Evolutionary conservation across 2,113 vertebrate species (phyloP).

Genomic region (Tachysurus vachellii): DNA sequence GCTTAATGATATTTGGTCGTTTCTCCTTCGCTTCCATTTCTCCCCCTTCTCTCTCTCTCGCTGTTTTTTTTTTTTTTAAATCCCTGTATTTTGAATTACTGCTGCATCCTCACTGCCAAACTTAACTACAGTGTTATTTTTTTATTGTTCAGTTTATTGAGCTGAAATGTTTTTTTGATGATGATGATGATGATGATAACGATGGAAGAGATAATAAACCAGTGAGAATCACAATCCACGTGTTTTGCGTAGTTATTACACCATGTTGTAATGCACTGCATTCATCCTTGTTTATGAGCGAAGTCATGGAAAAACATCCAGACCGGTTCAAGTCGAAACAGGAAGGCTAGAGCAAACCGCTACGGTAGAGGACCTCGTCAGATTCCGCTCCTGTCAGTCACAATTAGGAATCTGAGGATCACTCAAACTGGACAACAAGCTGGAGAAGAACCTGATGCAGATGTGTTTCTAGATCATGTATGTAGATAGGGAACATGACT

Average conservation of each 20-base stretch:
- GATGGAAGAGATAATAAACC: slow-evolving; percentile 59
- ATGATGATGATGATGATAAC: slow-evolving; percentile 63
- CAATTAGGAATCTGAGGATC: background rate
- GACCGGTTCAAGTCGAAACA: background rate
- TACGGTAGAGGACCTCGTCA: too few relatives aligned
- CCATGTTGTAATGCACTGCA: background rate
- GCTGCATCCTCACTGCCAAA: slow-evolving; percentile 52
- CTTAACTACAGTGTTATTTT: slow-evolving; percentile 68
- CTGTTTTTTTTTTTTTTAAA: slow-evolving; percentile 5
- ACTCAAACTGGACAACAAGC: too few relatives aligned
- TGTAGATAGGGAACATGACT: background rate
- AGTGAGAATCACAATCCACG: background rate
- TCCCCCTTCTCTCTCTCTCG: background rate
- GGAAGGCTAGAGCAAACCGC: too few relatives aligned
- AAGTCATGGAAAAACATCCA: background rate
- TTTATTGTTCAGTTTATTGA: slow-evolving; percentile 54
- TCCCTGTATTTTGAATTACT: slow-evolving; percentile 4
- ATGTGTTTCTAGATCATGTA: too few relatives aligned
- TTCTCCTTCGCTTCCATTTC: background rate
- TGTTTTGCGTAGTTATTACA: background rate
- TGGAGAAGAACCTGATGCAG: too few relatives aligned
- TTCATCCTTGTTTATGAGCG: background rate
- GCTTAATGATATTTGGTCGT: background rate
- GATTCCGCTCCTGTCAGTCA: background rate
- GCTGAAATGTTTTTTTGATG: slow-evolving; percentile 49